Percentiles rank a stretch among this genome's conserved stretches.
These are phyloP conservation scores for Volucella inflata DNA, from an alignment of 2,888 invertebrate species.

Conservation along the genomic window DNA sequence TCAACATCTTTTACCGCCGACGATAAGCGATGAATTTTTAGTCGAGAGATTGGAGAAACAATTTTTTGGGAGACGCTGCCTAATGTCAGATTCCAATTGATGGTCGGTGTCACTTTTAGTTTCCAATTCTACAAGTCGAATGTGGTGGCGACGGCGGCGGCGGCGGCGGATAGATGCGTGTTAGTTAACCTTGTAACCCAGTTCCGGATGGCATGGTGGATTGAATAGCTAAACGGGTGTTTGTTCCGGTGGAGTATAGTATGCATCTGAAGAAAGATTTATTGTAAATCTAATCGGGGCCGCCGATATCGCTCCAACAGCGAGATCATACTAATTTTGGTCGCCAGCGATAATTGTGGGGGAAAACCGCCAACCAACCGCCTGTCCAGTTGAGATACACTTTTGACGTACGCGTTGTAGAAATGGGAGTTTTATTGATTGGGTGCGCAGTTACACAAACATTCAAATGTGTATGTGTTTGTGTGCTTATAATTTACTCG, in stretches of 20 bases:
- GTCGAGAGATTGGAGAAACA: constrained; percentile 16
- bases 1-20: constrained; percentile 21
- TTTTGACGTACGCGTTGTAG: constrained; percentile 12
- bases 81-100: constrained; percentile 19
- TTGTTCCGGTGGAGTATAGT: constrained; percentile 19
- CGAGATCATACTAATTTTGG: constrained; percentile 32
- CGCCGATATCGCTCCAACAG: background rate
- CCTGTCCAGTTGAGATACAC: constrained; percentile 8
- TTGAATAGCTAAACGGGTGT: constrained; percentile 19
- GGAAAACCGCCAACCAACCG: background rate
- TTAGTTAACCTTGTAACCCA: constrained; percentile 58
- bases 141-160: too few species aligned
- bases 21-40: constrained; percentile 49
- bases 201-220: constrained; percentile 12
- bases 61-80: constrained; percentile 16
- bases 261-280: constrained; percentile 35
- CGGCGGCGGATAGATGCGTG: too few species aligned
- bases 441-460: background rate
- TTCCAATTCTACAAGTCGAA: too few species aligned
- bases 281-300: constrained; percentile 36
- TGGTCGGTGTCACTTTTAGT: constrained; percentile 64
- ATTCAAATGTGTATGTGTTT: background rate
- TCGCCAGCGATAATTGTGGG: constrained; percentile 32
- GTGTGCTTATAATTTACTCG: background rate
- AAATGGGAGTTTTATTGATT: constrained; percentile 40